A percentile compares a stretch with the other conserved stretches of the same genome.
phyloP scores from a whole-genome alignment of 2,888 invertebrate genomes.

The Lasius fuliginosus region DNA sequence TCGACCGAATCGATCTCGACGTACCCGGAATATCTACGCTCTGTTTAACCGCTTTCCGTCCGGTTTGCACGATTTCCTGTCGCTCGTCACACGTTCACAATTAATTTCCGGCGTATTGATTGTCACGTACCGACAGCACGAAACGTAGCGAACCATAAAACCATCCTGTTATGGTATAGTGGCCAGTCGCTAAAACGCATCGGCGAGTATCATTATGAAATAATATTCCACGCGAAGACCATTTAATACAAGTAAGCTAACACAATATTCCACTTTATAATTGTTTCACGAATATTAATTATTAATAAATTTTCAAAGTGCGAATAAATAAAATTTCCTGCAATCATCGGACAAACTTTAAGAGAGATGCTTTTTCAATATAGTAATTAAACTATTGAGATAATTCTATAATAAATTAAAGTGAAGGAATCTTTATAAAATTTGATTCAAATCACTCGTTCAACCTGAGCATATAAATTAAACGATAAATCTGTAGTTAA shows the following conservation, averaged over 20 bases:
- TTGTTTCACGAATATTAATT: not conserved
- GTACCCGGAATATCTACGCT: slow-evolving; percentile 70
- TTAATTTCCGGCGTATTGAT: slow-evolving; percentile 74
- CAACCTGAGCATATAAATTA: not conserved
- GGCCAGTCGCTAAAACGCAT: slow-evolving; percentile 21
- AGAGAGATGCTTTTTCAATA: not conserved
- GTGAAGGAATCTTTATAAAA: slow-evolving; percentile 3
- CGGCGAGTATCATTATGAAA: slow-evolving; percentile 9
- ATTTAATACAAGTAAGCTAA: not conserved
- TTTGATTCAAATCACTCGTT: slow-evolving; percentile 9
- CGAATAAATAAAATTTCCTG: not conserved
- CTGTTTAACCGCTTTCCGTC: slow-evolving; percentile 82
- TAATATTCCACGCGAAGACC: not conserved
- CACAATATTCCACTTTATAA: not conserved
- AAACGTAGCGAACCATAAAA: slow-evolving; percentile 62
- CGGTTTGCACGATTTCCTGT: slow-evolving; percentile 79
- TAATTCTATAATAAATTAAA: slow-evolving; percentile 5
- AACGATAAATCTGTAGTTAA: not conserved
- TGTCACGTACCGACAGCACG: slow-evolving; percentile 41
- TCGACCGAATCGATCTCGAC: slow-evolving; percentile 56
- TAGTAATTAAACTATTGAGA: slow-evolving; percentile 15
- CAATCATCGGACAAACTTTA: not conserved
- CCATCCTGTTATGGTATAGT: slow-evolving; percentile 29
- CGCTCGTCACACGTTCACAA: slow-evolving; percentile 73
- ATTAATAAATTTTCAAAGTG: not conserved